phyloP scores from a whole-genome alignment of 2,113 vertebrate species.

The Cyphomyrus discorhynchus region DNA sequence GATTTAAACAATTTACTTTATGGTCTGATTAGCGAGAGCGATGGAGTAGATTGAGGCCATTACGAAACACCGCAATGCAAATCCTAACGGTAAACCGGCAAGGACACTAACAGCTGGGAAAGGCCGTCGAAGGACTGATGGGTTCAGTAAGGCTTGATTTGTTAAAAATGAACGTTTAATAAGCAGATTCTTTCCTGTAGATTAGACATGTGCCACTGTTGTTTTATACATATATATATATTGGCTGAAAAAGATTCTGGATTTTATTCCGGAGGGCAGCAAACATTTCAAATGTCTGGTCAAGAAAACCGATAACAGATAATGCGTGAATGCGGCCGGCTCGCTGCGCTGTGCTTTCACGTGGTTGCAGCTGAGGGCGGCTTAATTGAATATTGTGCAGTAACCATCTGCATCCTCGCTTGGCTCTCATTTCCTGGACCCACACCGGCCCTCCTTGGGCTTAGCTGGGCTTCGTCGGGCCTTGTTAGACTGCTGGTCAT shows the following conservation, averaged over 20 bases:
- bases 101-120: neutral
- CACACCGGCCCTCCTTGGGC: neutral
- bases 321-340: neutral
- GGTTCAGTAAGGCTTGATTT: neutral
- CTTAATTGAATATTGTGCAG: neutral
- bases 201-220: neutral
- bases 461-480: neutral
- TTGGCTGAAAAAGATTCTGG: neutral
- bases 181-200: neutral
- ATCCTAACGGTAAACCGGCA: neutral
- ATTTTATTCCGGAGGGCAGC: neutral
- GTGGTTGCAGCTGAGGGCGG: neutral
- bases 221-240: neutral
- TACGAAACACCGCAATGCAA: neutral
- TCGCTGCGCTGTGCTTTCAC: neutral
- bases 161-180: neutral
- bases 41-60: neutral
- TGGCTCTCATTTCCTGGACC: neutral
- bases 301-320: neutral
- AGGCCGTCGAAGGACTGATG: neutral
- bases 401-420: neutral
- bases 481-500: neutral
- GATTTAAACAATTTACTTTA: constrained; percentile 10
- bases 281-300: neutral
- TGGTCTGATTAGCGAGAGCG: constrained; percentile 15